Evolutionary conservation across 2,888 invertebrate species (phyloP), one percentile per base, ranked within the genome.

Genomic region (Drosophila flavopinicola): DNA sequence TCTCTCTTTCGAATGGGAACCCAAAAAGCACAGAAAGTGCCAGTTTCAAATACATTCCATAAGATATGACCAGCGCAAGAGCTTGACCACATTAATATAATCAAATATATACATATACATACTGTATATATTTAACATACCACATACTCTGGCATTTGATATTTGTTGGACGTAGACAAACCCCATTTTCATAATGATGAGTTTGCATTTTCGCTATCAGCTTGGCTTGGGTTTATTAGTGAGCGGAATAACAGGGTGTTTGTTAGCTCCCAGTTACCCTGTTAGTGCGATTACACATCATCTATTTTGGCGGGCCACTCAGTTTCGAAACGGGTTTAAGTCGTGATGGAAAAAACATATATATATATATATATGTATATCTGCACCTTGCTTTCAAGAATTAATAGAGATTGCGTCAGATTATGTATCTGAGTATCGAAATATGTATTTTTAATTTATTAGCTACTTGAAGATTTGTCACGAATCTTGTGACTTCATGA

Each of bases 141-240:
- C 20, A 15, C 6, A 1, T 35, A 20, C 7, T 7, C 25, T n/a
- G 27, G 9, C 60, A 53, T 44, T 41, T 38, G 51, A 29, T 33
- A 23, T 58, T n/a, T 49, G 29, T 42, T 37, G 47, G 53, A 38
- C 37, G 35, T 29, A 54, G 53, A 27, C 45, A 51, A 61, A 56
- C 33, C 39, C 15, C 17, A 42, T 51, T 63, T 51, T 13, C 37
- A 48, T 10, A 23, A 37, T 10, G 15, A 52, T 71, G 73, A 71
- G 53, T 63, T 38, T 15, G 73, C 70, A 33, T 32, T 71, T 72
- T 63, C 33, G 20, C 49, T 71, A 72, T 54, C 63, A 67, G 59
- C 49, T 63, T 52, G 32, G 5, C 44, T 61, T 54, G 33, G 7
- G 7, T 44, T 52, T 30, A 35, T 11, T 27, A 32, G 30, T 30